phyloP scores from a whole-genome alignment of 1,140 invertebrate species.

The Spodoptera frugiperda region DNA sequence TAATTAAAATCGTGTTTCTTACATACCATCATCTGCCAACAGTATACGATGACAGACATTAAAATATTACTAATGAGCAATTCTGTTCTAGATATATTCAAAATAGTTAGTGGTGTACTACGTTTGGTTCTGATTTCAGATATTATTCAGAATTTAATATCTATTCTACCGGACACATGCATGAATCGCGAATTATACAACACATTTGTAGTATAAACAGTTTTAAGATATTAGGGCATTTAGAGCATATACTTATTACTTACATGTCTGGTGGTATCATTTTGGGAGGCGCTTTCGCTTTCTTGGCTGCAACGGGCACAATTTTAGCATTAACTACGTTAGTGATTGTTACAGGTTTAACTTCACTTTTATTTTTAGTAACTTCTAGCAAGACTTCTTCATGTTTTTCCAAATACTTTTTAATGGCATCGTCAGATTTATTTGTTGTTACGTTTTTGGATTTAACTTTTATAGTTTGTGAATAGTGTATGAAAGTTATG shows the following conservation, averaged over 20 bases:
- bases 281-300: slow-evolving; percentile 50
- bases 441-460: slow-evolving; percentile 41
- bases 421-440: slow-evolving; percentile 62
- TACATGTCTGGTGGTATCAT: slow-evolving; percentile 66
- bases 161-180: no score
- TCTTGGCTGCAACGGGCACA: slow-evolving; percentile 54
- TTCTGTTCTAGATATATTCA: no score
- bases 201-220: background rate
- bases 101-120: no score
- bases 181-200: background rate
- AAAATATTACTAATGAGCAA: no score
- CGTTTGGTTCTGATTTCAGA: no score
- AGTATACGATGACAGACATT: no score
- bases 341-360: slow-evolving; percentile 64
- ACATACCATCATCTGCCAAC: no score
- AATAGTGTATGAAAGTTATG: slow-evolving; percentile 1
- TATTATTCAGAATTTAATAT: no score
- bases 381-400: slow-evolving; percentile 63
- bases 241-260: slow-evolving; percentile 47
- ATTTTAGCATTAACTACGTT: slow-evolving; percentile 65
- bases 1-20: no score
- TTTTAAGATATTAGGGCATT: background rate
- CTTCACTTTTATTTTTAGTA: slow-evolving; percentile 68
- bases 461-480: slow-evolving; percentile 38
- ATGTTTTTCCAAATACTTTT: slow-evolving; percentile 69